Percentiles rank a stretch among this genome's conserved stretches.
These are phyloP conservation scores for Clarias macrocephalus DNA, from an alignment of 2,113 vertebrate species.

Conservation along the genomic window DNA sequence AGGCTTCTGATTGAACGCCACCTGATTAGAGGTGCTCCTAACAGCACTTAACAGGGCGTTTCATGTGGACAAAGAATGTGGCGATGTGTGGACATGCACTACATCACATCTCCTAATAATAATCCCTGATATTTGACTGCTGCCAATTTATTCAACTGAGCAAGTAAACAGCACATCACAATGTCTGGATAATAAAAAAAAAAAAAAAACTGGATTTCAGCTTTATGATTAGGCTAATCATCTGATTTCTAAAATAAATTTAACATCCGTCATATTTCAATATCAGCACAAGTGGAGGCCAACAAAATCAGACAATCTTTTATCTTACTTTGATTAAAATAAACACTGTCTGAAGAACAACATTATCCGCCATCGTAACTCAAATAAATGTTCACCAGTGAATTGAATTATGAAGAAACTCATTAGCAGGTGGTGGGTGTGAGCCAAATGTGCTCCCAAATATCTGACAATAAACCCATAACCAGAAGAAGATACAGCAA, in stretches of 20 bases:
- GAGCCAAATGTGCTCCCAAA: neutral
- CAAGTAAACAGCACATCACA: neutral
- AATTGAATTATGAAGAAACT: neutral
- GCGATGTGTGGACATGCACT: neutral
- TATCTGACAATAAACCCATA: neutral
- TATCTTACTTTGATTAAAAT: neutral
- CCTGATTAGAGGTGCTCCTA: no score
- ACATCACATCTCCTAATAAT: neutral
- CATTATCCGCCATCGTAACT: neutral
- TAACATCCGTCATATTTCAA: neutral
- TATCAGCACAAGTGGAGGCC: neutral
- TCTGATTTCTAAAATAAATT: neutral
- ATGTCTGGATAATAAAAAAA: neutral
- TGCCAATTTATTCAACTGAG: neutral
- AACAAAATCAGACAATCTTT: neutral
- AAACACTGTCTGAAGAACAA: neutral
- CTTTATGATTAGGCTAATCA: neutral
- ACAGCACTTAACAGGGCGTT: no score
- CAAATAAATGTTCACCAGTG: neutral
- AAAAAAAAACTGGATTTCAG: no score
- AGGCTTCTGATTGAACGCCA: no score
- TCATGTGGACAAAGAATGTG: no score
- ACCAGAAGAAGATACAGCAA: neutral
- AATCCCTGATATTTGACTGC: neutral
- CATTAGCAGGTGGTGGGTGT: neutral